These are phyloP conservation scores for Aromia moschata DNA, from an alignment of 2,888 invertebrate genomes.

Conservation along the genomic window DNA sequence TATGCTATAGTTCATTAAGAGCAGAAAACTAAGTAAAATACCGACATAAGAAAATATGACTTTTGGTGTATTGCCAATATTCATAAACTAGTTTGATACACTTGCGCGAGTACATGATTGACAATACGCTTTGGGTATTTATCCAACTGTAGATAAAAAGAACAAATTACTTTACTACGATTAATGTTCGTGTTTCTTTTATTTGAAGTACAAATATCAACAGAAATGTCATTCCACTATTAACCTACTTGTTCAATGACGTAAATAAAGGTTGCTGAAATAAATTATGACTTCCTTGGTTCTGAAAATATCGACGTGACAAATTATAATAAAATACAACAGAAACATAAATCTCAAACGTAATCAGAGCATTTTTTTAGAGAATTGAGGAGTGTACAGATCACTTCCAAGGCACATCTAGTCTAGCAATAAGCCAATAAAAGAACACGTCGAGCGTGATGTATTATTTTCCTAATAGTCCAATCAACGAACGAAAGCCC, in stretches of 20 bases:
- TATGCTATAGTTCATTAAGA: no score
- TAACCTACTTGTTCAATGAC: background rate
- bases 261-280: background rate
- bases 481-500: no score
- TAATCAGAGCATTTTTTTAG: no score
- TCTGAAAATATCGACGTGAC: background rate
- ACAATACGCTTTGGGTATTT: background rate
- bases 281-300: background rate
- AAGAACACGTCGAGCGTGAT: no score
- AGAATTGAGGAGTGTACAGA: no score
- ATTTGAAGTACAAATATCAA: background rate
- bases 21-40: no score
- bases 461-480: no score
- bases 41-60: conserved; percentile 3
- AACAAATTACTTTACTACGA: background rate
- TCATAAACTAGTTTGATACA: background rate
- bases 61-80: conserved; percentile 13
- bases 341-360: no score
- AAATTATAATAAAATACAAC: no score
- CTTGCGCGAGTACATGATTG: background rate
- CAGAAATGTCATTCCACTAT: background rate
- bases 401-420: no score
- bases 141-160: background rate
- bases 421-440: no score
- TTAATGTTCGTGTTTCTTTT: background rate